A percentile compares a stretch with the other conserved stretches of the same genome.
Conservation (phyloP, 2,797 vertebrate species). For the Sebastes kiyomatsui region DNA sequence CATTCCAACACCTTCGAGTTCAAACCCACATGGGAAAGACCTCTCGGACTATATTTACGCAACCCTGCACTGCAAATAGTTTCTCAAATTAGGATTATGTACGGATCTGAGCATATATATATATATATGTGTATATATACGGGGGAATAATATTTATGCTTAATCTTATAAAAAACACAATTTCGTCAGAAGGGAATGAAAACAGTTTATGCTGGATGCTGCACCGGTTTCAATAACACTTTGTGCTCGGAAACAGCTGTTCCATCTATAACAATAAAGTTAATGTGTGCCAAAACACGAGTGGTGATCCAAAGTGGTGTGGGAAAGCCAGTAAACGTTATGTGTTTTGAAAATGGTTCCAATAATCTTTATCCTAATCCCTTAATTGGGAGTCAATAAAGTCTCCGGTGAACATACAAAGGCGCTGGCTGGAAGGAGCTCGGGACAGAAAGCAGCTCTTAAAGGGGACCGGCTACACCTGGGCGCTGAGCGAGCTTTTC, state of each 20-base stretch:
- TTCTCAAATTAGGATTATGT: conserved; percentile 42
- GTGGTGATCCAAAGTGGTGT: conserved; percentile 55
- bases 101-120: conserved; percentile 9
- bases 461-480: conserved; percentile 76
- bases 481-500: conserved; percentile 73
- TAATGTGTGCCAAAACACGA: conserved; percentile 61
- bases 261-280: conserved; percentile 56
- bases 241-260: conserved; percentile 54
- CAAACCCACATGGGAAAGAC: conserved; percentile 46
- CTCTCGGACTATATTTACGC: conserved; percentile 35
- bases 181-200: conserved; percentile 41
- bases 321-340: conserved; percentile 73
- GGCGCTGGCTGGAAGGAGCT: conserved; percentile 39
- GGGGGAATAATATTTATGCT: conserved; percentile 17
- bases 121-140: no score
- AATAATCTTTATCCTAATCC: conserved; percentile 78
- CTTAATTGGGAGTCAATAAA: conserved; percentile 81
- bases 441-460: conserved; percentile 28
- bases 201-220: conserved; percentile 53
- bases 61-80: conserved; percentile 26
- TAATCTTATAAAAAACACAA: conserved; percentile 3
- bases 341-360: conserved; percentile 76
- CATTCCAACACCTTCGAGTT: conserved; percentile 64
- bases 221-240: conserved; percentile 40
- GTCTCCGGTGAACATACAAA: conserved; percentile 68